Evolutionary conservation across 2,113 vertebrate species (phyloP).

Genomic region (Columba janthina): DNA sequence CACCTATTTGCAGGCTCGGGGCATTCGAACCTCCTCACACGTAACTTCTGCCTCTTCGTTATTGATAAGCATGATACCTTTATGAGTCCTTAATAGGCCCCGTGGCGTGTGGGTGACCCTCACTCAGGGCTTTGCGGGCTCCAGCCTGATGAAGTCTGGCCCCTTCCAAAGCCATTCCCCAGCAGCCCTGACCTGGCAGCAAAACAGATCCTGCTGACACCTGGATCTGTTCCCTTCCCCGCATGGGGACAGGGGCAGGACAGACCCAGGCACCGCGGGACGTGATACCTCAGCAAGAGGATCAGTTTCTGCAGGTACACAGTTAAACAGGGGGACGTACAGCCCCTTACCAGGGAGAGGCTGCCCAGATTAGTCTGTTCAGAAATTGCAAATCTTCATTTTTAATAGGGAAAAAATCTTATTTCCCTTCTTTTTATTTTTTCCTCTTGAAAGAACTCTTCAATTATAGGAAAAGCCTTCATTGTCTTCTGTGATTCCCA

Average conservation of each 20-base stretch:
- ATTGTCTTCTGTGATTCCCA: conserved; percentile 20
- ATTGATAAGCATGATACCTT: not conserved
- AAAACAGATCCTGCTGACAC: not conserved
- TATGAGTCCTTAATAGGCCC: not conserved
- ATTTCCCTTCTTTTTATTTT: conserved; percentile 38
- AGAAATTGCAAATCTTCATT: not conserved
- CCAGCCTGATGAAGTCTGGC: not conserved
- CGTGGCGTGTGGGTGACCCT: fast-evolving
- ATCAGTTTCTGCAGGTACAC: not conserved
- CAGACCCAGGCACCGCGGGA: not conserved
- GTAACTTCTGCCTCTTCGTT: not conserved
- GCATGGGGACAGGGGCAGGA: fast-evolving
- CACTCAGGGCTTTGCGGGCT: not conserved
- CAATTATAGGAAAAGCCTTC: conserved; percentile 38
- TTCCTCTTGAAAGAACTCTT: conserved; percentile 46
- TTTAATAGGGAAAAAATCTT: not conserved
- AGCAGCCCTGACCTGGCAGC: not conserved
- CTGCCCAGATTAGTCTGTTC: conserved; percentile 36
- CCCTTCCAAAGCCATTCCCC: not conserved
- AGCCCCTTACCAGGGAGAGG: not conserved
- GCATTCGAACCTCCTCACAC: not conserved
- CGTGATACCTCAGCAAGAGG: fast-evolving
- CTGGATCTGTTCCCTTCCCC: not conserved
- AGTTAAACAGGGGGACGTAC: not conserved
- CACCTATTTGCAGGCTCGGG: not conserved